These are phyloP conservation scores for Ectropis crepuscularia DNA, from an alignment of 2,888 invertebrate genomes.

Conservation along the genomic window DNA sequence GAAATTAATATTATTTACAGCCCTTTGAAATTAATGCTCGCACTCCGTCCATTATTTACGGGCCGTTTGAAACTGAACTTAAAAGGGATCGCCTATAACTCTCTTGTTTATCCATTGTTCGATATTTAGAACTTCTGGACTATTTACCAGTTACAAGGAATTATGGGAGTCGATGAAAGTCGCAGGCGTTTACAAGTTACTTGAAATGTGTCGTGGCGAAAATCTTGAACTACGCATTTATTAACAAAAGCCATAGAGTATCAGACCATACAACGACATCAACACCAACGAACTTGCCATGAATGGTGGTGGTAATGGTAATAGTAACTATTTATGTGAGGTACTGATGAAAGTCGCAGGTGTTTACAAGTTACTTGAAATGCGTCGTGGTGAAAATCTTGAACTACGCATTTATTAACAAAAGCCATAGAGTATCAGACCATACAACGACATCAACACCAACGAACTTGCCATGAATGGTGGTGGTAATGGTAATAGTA, in stretches of 20 bases:
- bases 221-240: no score
- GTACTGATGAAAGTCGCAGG: not conserved
- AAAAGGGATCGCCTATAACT: constrained; percentile 2
- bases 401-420: no score
- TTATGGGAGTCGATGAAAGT: not conserved
- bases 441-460: no score
- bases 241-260: no score
- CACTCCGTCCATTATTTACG: constrained; percentile 15
- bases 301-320: no score
- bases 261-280: no score
- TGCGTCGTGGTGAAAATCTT: not conserved
- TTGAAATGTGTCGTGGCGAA: not conserved
- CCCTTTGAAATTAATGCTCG: constrained; percentile 19
- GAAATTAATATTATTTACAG: constrained; percentile 27
- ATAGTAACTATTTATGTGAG: no score
- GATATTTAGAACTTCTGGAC: not conserved
- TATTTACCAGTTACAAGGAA: not conserved
- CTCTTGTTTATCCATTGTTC: constrained; percentile 15
- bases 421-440: no score
- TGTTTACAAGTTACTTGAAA: not conserved
- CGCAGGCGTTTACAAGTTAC: not conserved
- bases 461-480: no score
- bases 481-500: no score
- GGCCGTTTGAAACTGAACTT: constrained; percentile 11
- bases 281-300: no score